phyloP scores from a whole-genome alignment of 2,797 vertebrate species.

The Sylvilagus floridanus region DNA sequence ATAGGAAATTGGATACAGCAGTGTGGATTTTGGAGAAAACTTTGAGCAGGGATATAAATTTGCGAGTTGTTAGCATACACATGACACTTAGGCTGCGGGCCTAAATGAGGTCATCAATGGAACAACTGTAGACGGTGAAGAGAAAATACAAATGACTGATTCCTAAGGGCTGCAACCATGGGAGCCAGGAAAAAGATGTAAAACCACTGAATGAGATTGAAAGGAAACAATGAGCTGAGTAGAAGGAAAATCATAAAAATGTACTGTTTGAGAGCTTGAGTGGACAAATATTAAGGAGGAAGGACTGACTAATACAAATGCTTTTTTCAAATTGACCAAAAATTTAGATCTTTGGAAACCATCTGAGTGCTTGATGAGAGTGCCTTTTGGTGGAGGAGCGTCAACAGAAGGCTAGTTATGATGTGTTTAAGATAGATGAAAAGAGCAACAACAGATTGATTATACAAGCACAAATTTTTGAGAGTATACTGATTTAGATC shows the following conservation, averaged over 20 bases:
- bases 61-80: background rate
- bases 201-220: background rate
- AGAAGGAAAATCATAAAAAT: background rate
- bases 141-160: background rate
- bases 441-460: background rate
- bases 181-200: background rate
- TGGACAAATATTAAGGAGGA: background rate
- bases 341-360: background rate
- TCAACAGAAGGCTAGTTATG: background rate
- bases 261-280: background rate
- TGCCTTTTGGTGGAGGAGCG: background rate
- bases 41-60: background rate
- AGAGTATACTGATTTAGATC: background rate
- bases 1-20: background rate
- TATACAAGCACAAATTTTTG: background rate
- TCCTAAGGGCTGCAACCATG: background rate
- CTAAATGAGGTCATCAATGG: background rate
- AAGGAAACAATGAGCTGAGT: background rate
- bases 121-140: background rate
- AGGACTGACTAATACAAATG: background rate
- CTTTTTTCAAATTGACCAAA: background rate
- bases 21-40: background rate
- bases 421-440: background rate
- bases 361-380: background rate
- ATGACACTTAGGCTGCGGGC: background rate